Percentiles rank a stretch among this genome's conserved stretches.
Conservation (phyloP, 2,113 vertebrate genomes). For the Sphaerodactylus townsendi region DNA sequence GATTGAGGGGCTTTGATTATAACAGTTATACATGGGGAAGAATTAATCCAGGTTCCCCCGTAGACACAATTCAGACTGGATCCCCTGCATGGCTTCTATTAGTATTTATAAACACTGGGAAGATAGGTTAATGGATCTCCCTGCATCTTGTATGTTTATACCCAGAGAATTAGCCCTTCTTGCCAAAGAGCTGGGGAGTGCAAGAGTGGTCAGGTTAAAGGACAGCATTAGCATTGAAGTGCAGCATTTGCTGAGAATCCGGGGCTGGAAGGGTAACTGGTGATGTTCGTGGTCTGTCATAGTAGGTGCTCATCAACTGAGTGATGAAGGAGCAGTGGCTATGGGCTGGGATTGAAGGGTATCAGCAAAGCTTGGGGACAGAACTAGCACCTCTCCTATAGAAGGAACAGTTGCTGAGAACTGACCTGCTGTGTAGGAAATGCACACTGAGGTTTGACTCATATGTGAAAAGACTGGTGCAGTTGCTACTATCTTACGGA, state of each 20-base stretch:
- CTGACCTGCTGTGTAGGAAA: not conserved
- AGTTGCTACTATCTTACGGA: not conserved
- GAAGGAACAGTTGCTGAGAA: not conserved
- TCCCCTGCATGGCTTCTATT: too few species aligned
- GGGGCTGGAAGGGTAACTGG: not conserved
- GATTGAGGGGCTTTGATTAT: too few species aligned
- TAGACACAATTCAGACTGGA: too few species aligned
- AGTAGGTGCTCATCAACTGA: not conserved
- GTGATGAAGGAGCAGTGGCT: not conserved
- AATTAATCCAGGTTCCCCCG: too few species aligned
- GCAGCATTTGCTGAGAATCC: not conserved
- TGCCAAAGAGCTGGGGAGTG: not conserved
- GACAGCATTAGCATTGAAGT: not conserved
- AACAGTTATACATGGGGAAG: too few species aligned
- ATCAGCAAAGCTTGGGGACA: not conserved
- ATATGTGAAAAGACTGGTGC: not conserved
- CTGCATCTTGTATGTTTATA: too few species aligned
- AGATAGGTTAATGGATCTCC: too few species aligned
- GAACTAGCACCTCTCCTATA: not conserved
- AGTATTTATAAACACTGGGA: too few species aligned
- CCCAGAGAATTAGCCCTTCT: not conserved
- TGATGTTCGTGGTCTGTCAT: not conserved
- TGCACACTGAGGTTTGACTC: not conserved
- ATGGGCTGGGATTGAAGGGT: not conserved
- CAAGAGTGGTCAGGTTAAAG: not conserved